Percentiles rank a stretch among this genome's conserved stretches.
Conservation (phyloP, 2,888 invertebrate genomes). For the Lycaena phlaeas region DNA sequence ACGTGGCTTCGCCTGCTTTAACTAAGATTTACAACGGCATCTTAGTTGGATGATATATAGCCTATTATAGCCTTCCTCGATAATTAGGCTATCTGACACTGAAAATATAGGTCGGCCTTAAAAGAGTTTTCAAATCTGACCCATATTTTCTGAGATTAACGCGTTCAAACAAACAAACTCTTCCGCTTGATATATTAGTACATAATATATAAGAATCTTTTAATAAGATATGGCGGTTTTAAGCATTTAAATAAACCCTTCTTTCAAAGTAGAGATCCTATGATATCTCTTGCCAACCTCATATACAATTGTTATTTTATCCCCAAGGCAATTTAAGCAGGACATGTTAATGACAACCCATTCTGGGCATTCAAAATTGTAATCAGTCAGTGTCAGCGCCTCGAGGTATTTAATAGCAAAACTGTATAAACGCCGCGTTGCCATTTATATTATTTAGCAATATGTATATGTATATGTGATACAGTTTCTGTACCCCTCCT, state of each 20-base stretch:
- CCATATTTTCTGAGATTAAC: no score
- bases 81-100: no score
- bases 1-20: no score
- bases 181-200: no score
- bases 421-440: neutral
- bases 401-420: constrained; percentile 3
- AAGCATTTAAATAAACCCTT: neutral
- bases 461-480: neutral
- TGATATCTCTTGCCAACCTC: neutral
- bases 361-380: neutral
- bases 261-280: neutral
- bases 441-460: neutral
- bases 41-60: no score
- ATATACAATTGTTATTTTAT: neutral
- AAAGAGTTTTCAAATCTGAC: no score
- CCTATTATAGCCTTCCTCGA: no score
- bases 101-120: no score
- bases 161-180: no score
- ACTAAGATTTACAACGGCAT: no score
- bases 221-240: neutral
- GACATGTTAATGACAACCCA: neutral
- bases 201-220: no score
- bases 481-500: no score
- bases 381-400: constrained; percentile 1
- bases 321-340: neutral